phyloP scores from a whole-genome alignment of 2,888 invertebrate species.

The Chesias legatella region DNA sequence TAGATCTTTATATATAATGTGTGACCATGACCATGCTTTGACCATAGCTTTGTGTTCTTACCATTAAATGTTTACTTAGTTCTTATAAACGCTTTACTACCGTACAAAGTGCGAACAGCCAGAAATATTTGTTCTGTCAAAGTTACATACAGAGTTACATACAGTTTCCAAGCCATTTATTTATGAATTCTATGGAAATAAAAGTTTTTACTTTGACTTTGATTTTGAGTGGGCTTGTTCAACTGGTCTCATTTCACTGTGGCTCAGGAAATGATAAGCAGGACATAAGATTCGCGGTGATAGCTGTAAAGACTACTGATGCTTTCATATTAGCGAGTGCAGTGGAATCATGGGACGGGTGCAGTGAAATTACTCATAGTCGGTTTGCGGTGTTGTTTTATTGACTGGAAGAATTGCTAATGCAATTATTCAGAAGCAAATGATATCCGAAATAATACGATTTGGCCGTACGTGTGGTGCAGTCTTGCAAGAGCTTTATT shows the following conservation, averaged over 20 bases:
- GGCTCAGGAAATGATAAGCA: slow-evolving; percentile 1
- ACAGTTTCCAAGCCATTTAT: too few species aligned
- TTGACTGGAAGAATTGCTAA: slow-evolving; percentile 27
- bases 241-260: neutral
- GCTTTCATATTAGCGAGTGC: neutral
- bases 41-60: too few species aligned
- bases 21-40: too few species aligned
- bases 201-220: too few species aligned
- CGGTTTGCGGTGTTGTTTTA: slow-evolving; percentile 19
- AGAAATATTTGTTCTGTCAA: too few species aligned
- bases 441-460: slow-evolving; percentile 9
- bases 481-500: neutral
- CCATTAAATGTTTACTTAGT: too few species aligned
- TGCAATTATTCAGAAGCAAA: slow-evolving; percentile 21
- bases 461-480: slow-evolving; percentile 17
- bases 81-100: too few species aligned
- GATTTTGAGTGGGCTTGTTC: neutral
- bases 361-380: slow-evolving; percentile 10
- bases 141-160: too few species aligned
- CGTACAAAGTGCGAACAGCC: too few species aligned
- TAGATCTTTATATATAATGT: too few species aligned
- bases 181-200: too few species aligned
- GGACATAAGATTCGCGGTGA: neutral
- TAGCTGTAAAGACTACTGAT: neutral
- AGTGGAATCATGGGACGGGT: neutral